A percentile compares a stretch with the other conserved stretches of the same genome.
Conservation (phyloP, 1,140 invertebrate species). For the Ips typographus region DNA sequence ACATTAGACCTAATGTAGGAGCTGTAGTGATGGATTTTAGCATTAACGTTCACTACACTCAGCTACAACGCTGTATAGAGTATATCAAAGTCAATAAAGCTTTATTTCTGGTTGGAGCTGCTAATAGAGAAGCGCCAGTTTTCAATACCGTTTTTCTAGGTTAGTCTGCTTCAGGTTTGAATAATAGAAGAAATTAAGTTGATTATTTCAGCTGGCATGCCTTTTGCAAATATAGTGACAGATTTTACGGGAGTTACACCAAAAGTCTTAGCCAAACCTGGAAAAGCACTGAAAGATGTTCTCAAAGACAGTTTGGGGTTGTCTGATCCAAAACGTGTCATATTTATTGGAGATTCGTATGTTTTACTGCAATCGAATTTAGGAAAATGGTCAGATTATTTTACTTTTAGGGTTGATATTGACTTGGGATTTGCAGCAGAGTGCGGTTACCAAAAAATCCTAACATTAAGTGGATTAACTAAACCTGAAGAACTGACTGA, state of each 20-base stretch:
- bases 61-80: slow-evolving; percentile 38
- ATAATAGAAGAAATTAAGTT: no score
- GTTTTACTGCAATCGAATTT: slow-evolving; percentile 8
- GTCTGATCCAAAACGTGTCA: slow-evolving; percentile 25
- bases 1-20: slow-evolving; percentile 37
- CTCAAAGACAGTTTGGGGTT: slow-evolving; percentile 37
- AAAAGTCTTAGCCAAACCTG: slow-evolving; percentile 42
- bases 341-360: slow-evolving; percentile 47
- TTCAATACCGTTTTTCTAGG: background rate
- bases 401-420: slow-evolving; percentile 39
- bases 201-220: no score
- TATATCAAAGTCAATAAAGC: slow-evolving; percentile 43
- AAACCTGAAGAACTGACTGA: slow-evolving; percentile 41
- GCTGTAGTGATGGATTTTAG: slow-evolving; percentile 44
- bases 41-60: slow-evolving; percentile 40
- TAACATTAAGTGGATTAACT: slow-evolving; percentile 45
- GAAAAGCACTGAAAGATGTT: slow-evolving; percentile 33
- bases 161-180: background rate
- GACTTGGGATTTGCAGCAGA: slow-evolving; percentile 46
- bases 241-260: slow-evolving; percentile 38
- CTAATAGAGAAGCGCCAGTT: slow-evolving; percentile 23
- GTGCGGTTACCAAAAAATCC: slow-evolving; percentile 44
- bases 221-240: slow-evolving; percentile 33
- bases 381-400: no score
- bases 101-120: slow-evolving; percentile 40